Conservation (phyloP, 92 coral and sea anemone species). For the Epizoanthus ramosus region DNA sequence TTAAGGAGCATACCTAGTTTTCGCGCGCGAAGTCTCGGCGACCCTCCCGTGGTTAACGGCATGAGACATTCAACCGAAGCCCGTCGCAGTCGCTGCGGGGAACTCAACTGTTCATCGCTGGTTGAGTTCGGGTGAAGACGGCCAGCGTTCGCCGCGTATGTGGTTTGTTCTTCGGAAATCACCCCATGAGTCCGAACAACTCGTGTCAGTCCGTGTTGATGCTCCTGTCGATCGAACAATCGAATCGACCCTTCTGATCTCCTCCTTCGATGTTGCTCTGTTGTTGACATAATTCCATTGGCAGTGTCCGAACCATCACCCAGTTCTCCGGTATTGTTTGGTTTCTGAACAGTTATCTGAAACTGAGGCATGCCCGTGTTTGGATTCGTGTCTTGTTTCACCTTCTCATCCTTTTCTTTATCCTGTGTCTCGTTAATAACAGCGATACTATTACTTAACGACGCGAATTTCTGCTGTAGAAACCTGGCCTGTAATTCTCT, state of each 20-base stretch:
- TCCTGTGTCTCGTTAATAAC: constrained; percentile 25
- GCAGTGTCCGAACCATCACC: constrained; percentile 1
- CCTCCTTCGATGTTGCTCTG: neutral
- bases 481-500: constrained; percentile 15
- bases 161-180: neutral
- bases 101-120: neutral
- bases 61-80: constrained; percentile 38
- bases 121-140: neutral
- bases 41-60: constrained; percentile 1
- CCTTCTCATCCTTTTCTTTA: neutral
- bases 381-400: neutral
- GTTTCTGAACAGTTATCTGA: neutral
- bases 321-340: neutral
- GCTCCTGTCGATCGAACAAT: neutral
- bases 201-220: neutral
- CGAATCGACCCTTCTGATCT: neutral
- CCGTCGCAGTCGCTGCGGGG: constrained; percentile 35
- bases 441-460: constrained; percentile 16
- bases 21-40: neutral
- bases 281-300: constrained; percentile 32
- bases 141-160: neutral
- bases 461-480: constrained; percentile 37
- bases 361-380: neutral
- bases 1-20: neutral
- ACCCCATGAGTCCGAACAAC: neutral